Percentiles rank a stretch among this genome's conserved stretches.
Evolutionary conservation across 2,113 vertebrate species (phyloP).

Genomic region (Baryphthengus martii): DNA sequence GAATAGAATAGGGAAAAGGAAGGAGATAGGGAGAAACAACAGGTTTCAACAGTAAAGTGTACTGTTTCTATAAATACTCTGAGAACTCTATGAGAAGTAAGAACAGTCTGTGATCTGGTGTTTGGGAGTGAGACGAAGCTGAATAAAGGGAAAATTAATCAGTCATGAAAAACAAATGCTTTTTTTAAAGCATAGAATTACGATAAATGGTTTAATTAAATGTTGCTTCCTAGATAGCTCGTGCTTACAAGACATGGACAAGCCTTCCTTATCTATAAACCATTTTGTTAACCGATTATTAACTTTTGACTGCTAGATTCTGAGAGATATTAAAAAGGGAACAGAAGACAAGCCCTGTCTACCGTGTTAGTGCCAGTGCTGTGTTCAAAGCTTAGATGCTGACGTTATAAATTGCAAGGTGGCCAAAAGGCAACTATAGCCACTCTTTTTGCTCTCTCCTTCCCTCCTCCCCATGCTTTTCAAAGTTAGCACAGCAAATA

Average conservation of each 20-base stretch:
- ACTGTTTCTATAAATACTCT: neutral
- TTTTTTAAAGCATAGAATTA: neutral
- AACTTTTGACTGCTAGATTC: neutral
- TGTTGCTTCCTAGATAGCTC: neutral
- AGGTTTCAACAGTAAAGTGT: neutral
- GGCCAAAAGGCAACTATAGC: neutral
- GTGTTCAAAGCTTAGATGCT: neutral
- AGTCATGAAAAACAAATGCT: neutral
- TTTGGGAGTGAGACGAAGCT: neutral
- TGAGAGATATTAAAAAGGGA: neutral
- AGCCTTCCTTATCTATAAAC: neutral
- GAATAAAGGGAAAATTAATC: neutral
- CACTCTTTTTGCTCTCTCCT: neutral
- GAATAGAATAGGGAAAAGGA: neutral
- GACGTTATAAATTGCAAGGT: neutral
- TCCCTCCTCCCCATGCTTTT: neutral
- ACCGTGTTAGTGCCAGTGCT: rapidly evolving
- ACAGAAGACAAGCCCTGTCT: neutral
- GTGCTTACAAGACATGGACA: neutral
- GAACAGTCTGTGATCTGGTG: neutral
- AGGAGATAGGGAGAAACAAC: neutral
- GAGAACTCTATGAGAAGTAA: neutral
- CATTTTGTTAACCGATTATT: neutral
- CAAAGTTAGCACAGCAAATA: neutral
- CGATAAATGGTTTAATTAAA: neutral